Evolutionary conservation across 2,888 invertebrate species (phyloP).

Genomic region (Leptinotarsa rubiginosa): DNA sequence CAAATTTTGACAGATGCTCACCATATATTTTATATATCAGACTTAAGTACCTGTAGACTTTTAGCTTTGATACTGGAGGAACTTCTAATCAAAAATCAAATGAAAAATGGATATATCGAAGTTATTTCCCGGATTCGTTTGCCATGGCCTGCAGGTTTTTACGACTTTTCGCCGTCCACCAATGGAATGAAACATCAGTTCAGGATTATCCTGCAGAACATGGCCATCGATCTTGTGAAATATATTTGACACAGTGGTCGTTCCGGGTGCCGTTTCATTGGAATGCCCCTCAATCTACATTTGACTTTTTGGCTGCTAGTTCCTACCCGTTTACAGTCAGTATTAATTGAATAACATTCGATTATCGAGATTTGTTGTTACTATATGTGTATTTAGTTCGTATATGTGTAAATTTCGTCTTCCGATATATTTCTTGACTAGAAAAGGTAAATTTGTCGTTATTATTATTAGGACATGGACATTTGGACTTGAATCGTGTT

Average conservation of each 20-base stretch:
- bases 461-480: constrained; percentile 25
- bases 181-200: too few species aligned
- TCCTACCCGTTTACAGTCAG: constrained; percentile 2
- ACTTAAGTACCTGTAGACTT: constrained; percentile 46
- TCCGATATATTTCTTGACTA: constrained; percentile 48
- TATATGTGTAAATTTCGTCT: constrained; percentile 52
- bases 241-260: too few species aligned
- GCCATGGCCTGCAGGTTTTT: too few species aligned
- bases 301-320: not conserved
- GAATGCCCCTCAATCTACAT: not conserved
- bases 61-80: constrained; percentile 47
- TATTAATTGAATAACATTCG: constrained; percentile 7
- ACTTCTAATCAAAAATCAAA: constrained; percentile 30
- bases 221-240: too few species aligned
- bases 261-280: not conserved
- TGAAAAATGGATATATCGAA: not conserved
- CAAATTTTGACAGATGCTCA: constrained; percentile 53
- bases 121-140: too few species aligned
- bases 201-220: too few species aligned
- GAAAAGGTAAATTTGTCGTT: constrained; percentile 19
- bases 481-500: constrained; percentile 44
- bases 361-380: constrained; percentile 38
- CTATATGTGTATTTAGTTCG: constrained; percentile 47
- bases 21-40: constrained; percentile 56
- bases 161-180: too few species aligned